A percentile compares a stretch with the other conserved stretches of the same genome.
phyloP scores from a whole-genome alignment of 2,113 vertebrate species.

The Atrichornis clamosus region DNA sequence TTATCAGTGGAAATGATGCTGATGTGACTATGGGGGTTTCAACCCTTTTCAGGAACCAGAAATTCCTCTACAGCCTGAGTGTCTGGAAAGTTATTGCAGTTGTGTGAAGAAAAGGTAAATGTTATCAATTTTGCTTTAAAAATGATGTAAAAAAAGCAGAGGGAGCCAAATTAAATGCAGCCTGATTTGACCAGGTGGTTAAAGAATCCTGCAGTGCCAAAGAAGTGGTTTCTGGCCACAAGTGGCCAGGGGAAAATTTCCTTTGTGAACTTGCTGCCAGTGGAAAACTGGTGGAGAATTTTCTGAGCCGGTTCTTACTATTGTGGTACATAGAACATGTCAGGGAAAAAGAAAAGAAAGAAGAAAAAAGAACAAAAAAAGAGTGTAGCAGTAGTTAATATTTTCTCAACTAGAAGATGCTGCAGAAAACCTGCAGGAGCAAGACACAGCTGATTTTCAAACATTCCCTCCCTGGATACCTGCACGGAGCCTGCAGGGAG shows the following conservation, averaged over 20 bases:
- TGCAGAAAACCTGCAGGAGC: not conserved
- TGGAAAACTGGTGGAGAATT: not conserved
- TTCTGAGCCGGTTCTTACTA: not conserved
- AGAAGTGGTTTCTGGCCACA: not conserved
- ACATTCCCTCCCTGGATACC: not conserved
- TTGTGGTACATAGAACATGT: not conserved
- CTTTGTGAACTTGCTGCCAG: not conserved
- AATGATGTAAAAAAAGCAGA: not conserved
- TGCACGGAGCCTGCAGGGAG: not conserved
- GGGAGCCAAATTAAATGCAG: not conserved
- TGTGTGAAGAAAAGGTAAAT: not conserved
- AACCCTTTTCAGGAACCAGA: not conserved
- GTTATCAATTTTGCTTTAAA: not conserved
- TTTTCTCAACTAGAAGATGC: not conserved
- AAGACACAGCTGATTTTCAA: not conserved
- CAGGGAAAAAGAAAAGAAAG: not conserved
- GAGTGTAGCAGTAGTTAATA: not conserved
- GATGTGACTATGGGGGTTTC: fast-evolving
- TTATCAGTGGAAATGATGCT: not conserved
- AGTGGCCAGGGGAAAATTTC: not conserved
- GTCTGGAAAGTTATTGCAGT: not conserved
- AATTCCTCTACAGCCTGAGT: not conserved
- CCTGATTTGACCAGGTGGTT: not conserved
- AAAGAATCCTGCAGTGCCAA: not conserved
- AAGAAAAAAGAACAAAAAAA: not conserved